These are phyloP conservation scores for Actias luna DNA, from an alignment of 2,888 invertebrate species.

Conservation along the genomic window DNA sequence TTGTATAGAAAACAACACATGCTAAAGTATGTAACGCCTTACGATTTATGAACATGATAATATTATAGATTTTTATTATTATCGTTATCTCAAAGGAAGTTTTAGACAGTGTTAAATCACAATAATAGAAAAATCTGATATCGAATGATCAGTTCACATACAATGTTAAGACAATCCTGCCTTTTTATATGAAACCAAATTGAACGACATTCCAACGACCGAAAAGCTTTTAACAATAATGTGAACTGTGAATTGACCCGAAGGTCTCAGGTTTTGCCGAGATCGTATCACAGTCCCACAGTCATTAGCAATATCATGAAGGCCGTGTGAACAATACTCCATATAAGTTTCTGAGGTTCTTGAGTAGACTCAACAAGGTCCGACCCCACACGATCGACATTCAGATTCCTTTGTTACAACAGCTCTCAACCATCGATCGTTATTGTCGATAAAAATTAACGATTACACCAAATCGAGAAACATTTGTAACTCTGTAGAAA, in stretches of 20 bases:
- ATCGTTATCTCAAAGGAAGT: no score
- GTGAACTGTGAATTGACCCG: constrained; percentile 18
- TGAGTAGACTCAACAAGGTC: constrained; percentile 4
- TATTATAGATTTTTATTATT: no score
- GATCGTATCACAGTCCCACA: constrained; percentile 47
- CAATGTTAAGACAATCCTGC: background rate
- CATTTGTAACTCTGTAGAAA: background rate
- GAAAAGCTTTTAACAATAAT: constrained; percentile 18
- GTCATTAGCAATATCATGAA: constrained; percentile 50
- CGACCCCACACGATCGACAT: background rate
- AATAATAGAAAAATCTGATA: background rate
- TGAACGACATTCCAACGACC: constrained; percentile 19
- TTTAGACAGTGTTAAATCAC: background rate
- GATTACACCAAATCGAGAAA: background rate
- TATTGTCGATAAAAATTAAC: constrained; percentile 9
- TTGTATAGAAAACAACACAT: no score
- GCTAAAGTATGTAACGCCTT: no score
- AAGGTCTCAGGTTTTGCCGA: constrained; percentile 10
- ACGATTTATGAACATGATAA: no score
- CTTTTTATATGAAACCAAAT: background rate
- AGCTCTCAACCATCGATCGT: background rate
- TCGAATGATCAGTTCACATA: background rate
- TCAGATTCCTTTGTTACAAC: constrained; percentile 11
- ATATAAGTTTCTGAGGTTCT: background rate
- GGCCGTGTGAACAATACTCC: constrained; percentile 36